Evolutionary conservation across 2,797 vertebrate genomes (phyloP), one percentile per base, ranked within the genome.

Genomic region (Acipenser ruthenus): DNA sequence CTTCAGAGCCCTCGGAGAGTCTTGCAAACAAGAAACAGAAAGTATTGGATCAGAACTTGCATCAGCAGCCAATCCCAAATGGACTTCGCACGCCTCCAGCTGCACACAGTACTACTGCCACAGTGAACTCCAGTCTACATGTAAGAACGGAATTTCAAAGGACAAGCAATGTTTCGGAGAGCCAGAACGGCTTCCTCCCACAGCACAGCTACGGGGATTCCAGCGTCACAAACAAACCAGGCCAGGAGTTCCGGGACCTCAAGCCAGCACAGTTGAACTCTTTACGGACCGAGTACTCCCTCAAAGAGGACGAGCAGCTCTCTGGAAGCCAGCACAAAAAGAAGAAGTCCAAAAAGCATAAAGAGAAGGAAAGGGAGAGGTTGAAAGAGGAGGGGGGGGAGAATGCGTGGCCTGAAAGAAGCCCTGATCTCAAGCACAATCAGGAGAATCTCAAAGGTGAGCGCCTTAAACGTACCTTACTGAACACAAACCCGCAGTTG

Each of bases 311-410:
- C 53, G 79, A 78, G 67, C 84, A 78, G 71, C 68, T 84, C 18
- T 60, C 70, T 61, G 86, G 81, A 2, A 74, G 84, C 70, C 88
- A 87, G 64, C 87, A 90, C 69, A 89, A 85, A 71, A 91, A 88
- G 83, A 90, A 89, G 72, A 86, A 78, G 78, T 86, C 87, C 71
- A 90, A 89, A 78, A 91, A 90, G 80, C 88, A 91, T 81, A 91
- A 89, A 83, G 90, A 89, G 68, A 91, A 89, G 67, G 87, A 90
- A 67, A 79, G 84, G 60, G 86, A 89, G 65, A 83, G 79, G 50
- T 77, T 88, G 73, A 91, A 88, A 81, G 69, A 62, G 80, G 11
- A 37, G 2, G 23, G 58, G 47, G 58, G 50, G 47, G 60, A 59
- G 55, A 56, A 51, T 11, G 84, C 84, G 68, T 90, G 89, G 90